phyloP scores from a whole-genome alignment of 2,888 invertebrate genomes.

The Lithodes maja region DNA sequence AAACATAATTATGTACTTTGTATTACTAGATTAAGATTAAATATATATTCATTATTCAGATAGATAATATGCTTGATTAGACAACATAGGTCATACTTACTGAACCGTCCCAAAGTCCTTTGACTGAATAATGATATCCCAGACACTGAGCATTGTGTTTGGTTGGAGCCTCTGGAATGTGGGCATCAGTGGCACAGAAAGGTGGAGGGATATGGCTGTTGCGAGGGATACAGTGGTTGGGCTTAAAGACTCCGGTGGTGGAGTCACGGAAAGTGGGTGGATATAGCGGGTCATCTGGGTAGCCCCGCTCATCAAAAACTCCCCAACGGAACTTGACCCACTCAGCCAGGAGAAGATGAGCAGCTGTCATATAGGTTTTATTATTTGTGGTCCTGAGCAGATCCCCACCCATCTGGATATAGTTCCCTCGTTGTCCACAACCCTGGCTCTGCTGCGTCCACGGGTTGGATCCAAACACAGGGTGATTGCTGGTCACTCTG shows the following conservation, averaged over 20 bases:
- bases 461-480: conserved; percentile 77
- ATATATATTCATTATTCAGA: no score
- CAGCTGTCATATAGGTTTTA: conserved; percentile 71
- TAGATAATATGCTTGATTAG: no score
- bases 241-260: conserved; percentile 37
- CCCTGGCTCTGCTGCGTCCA: conserved; percentile 81
- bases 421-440: conserved; percentile 79
- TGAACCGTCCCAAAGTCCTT: conserved; percentile 72
- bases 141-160: conserved; percentile 74
- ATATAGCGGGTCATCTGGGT: conserved; percentile 78
- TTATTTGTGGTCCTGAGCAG: conserved; percentile 71
- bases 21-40: no score
- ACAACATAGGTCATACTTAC: conserved; percentile 25
- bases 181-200: conserved; percentile 80
- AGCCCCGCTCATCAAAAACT: conserved; percentile 82
- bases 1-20: no score
- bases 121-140: conserved; percentile 73
- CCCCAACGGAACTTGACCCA: conserved; percentile 83
- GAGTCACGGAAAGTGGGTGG: conserved; percentile 77
- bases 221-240: conserved; percentile 54
- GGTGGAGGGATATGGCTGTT: conserved; percentile 41
- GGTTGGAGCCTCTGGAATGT: conserved; percentile 72
- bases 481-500: conserved; percentile 73
- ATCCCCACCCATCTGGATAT: conserved; percentile 76
- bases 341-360: conserved; percentile 78